These are phyloP conservation scores for Subacronicta megacephala DNA, from an alignment of 2,888 invertebrate genomes.

Conservation along the genomic window DNA sequence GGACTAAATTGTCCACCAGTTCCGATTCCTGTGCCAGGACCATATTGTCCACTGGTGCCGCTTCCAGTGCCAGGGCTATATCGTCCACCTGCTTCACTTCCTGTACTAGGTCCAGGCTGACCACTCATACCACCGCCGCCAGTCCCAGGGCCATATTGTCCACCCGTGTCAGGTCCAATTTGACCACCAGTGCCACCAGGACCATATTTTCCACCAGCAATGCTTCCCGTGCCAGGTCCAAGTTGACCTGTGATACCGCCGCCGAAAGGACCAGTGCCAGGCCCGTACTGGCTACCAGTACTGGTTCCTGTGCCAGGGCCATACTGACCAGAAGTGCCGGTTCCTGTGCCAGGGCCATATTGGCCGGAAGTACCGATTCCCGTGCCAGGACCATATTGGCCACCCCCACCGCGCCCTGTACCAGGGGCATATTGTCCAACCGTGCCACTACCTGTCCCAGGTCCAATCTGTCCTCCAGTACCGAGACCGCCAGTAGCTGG, in stretches of 20 bases:
- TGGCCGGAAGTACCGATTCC: slow-evolving; percentile 29
- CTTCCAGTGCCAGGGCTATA: slow-evolving; percentile 22
- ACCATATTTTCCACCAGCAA: slow-evolving; percentile 33
- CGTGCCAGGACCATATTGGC: slow-evolving; percentile 22
- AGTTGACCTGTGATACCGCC: slow-evolving; percentile 10
- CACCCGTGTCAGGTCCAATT: slow-evolving; percentile 26
- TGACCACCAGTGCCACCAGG: slow-evolving; percentile 12
- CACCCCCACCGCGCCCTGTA: slow-evolving; percentile 1
- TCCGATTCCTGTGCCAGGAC: slow-evolving; percentile 1
- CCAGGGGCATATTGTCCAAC: slow-evolving; percentile 33
- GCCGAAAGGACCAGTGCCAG: not conserved
- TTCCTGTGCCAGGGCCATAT: slow-evolving; percentile 23
- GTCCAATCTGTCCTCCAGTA: slow-evolving; percentile 10
- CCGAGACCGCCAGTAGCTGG: slow-evolving; percentile 21
- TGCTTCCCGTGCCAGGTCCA: slow-evolving; percentile 14
- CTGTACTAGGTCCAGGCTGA: slow-evolving; percentile 18
- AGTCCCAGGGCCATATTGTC: slow-evolving; percentile 24
- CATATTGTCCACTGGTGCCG: slow-evolving; percentile 22
- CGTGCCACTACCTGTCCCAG: slow-evolving; percentile 15
- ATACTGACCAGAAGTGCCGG: slow-evolving; percentile 14
- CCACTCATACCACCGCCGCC: slow-evolving; percentile 9
- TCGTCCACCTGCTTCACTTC: slow-evolving; percentile 27
- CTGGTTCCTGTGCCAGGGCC: slow-evolving; percentile 14
- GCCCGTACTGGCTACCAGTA: slow-evolving; percentile 33
- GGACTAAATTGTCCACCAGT: slow-evolving; percentile 17